Evolutionary conservation across 2,113 vertebrate genomes (phyloP).

Genomic region (Cyphotilapia sp.): DNA sequence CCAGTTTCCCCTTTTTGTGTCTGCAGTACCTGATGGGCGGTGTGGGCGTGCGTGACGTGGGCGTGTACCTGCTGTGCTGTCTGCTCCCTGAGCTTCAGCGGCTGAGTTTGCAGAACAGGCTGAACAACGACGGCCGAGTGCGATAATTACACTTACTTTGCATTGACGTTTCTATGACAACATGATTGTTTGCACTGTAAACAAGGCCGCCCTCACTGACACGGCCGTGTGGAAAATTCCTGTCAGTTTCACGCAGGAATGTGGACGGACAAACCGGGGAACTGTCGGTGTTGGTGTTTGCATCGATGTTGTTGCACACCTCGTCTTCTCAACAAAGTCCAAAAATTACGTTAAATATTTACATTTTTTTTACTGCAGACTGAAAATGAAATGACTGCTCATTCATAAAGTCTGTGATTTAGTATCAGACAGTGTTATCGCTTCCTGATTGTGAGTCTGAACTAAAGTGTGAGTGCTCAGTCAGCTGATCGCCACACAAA

Average conservation of each 20-base stretch:
- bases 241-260: neutral
- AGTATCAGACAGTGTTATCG: fast-evolving
- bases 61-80: neutral
- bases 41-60: neutral
- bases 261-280: neutral
- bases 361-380: neutral
- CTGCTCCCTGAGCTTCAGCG: neutral
- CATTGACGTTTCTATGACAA: neutral
- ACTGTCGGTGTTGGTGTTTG: neutral
- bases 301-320: neutral
- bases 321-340: neutral
- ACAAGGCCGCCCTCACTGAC: neutral
- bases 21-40: neutral
- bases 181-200: neutral
- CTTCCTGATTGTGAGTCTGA: neutral
- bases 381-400: neutral
- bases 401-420: neutral
- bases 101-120: neutral
- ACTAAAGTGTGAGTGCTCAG: neutral
- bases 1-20: neutral
- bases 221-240: neutral
- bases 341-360: neutral
- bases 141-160: neutral
- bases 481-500: neutral
- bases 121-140: neutral